phyloP scores from a whole-genome alignment of 1,140 invertebrate genomes.

The Camponotus floridanus region DNA sequence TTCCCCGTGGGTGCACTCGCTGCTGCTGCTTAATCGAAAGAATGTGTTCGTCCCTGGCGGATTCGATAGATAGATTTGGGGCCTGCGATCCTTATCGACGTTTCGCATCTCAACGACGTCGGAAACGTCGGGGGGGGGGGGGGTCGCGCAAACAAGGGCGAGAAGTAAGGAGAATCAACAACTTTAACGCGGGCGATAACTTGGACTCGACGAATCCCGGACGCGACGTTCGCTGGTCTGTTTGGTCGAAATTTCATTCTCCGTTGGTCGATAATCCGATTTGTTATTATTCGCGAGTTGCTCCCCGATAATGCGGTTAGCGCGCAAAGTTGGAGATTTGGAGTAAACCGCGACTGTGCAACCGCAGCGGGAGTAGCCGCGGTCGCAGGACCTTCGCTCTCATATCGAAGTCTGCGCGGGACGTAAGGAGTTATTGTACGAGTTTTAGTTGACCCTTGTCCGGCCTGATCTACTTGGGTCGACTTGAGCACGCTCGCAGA shows the following conservation, averaged over 20 bases:
- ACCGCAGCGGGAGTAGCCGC: constrained; percentile 10
- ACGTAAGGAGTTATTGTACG: constrained; percentile 61
- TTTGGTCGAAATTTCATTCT: constrained; percentile 26
- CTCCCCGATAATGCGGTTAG: constrained; percentile 38
- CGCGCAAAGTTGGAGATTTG: constrained; percentile 44
- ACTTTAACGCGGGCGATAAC: constrained; percentile 14
- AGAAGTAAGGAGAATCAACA: neutral
- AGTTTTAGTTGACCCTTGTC: constrained; percentile 64
- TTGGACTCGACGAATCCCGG: neutral
- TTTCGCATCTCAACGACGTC: neutral
- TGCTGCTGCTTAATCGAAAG: constrained; percentile 63
- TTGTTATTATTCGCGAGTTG: constrained; percentile 59
- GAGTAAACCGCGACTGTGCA: constrained; percentile 27
- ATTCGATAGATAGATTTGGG: neutral
- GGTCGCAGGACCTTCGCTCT: constrained; percentile 20
- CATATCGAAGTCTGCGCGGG: constrained; percentile 35
- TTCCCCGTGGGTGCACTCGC: constrained; percentile 62
- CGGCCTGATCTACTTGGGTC: constrained; percentile 61
- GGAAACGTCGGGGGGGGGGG: neutral
- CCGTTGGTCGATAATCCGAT: constrained; percentile 23
- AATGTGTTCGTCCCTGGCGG: constrained; percentile 30
- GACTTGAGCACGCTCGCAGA: constrained; percentile 28
- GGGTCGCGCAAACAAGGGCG: neutral
- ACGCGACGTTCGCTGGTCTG: constrained; percentile 15
- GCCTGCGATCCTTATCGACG: neutral